Evolutionary conservation across 2,888 invertebrate genomes (phyloP), one percentile per base, ranked within the genome.

Genomic region (Bibio marci): DNA sequence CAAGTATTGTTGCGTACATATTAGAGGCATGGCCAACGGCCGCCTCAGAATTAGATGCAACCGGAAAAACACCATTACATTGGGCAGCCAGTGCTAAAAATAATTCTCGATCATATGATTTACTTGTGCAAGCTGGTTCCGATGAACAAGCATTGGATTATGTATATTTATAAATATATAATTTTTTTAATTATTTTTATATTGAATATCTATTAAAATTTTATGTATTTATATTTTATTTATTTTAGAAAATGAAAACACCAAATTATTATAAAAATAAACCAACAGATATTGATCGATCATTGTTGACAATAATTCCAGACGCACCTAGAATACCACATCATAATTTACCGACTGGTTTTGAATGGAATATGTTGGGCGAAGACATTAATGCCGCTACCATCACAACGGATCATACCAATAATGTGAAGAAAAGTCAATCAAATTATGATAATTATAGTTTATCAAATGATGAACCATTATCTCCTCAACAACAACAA

Each of bases 1-100:
- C 70, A 36, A 76, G 77, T 45, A 76, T 87, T 40, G 70, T 80
- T 17, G 74, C 80, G 49, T 81, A 78, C 55, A 72, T 88, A 33
- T 57, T 80, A 1, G 70, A 72, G 34, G 67, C 71, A 45, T 78
- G 74, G 55, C 79, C 81, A 5, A 69, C 73, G 53, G 72, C 78
- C 3, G 67, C 80, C 19, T 70, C 72, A 37, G 71, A 74, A 28
- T 64, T 70, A 14, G 91, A 92, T 59, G 75, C 75, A 52, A 83
- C 88, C 43, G 88, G 88, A 17, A 70, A 86, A 47, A 87, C 87
- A 1, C 80, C 92, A 0, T 62, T 92, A 35, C 91, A 92, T 62
- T 92, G 86, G 61, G 82, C 90, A 0, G 85, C 86, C 3, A 71
- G 79, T 12, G 66, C 77, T 18, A 79, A 80, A 55, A 86, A 87